A percentile compares a stretch with the other conserved stretches of the same genome.
Evolutionary conservation across 1,140 invertebrate genomes (phyloP).

Genomic region (Drosophila tristis): DNA sequence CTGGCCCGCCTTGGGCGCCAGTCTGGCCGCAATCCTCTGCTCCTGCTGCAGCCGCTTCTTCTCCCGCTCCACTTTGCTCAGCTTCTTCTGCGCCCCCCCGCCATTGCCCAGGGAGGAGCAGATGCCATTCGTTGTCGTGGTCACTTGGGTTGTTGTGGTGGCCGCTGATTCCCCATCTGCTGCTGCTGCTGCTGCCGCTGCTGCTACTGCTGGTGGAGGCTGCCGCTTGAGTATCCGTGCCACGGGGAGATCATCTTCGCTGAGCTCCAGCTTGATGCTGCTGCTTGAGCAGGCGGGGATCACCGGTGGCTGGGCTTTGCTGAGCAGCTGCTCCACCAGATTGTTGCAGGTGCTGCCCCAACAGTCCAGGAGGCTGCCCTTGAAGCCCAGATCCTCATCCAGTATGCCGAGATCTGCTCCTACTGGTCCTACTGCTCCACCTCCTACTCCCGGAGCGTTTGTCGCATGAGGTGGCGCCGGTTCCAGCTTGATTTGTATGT

Average conservation of each 20-base stretch:
- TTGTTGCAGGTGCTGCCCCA: constrained; percentile 81
- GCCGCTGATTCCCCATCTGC: constrained; percentile 59
- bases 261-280: constrained; percentile 64
- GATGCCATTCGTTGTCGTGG: constrained; percentile 61
- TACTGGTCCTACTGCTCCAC: not conserved
- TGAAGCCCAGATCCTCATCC: constrained; percentile 33
- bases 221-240: constrained; percentile 63
- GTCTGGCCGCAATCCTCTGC: constrained; percentile 71
- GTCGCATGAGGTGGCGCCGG: constrained; percentile 34
- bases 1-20: constrained; percentile 54
- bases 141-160: constrained; percentile 53
- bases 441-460: too few relatives aligned
- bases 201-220: constrained; percentile 4
- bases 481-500: constrained; percentile 69
- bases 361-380: constrained; percentile 68
- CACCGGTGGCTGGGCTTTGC: constrained; percentile 10
- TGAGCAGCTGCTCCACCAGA: constrained; percentile 75
- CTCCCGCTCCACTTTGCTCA: constrained; percentile 73
- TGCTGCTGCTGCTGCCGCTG: constrained; percentile 24
- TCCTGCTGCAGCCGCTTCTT: constrained; percentile 77
- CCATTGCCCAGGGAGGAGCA: constrained; percentile 32
- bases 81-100: constrained; percentile 65
- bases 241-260: constrained; percentile 71
- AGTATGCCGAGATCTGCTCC: constrained; percentile 30
- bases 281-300: constrained; percentile 6